Conservation (phyloP, 2,888 invertebrate species). For the Thera obeliscata region DNA sequence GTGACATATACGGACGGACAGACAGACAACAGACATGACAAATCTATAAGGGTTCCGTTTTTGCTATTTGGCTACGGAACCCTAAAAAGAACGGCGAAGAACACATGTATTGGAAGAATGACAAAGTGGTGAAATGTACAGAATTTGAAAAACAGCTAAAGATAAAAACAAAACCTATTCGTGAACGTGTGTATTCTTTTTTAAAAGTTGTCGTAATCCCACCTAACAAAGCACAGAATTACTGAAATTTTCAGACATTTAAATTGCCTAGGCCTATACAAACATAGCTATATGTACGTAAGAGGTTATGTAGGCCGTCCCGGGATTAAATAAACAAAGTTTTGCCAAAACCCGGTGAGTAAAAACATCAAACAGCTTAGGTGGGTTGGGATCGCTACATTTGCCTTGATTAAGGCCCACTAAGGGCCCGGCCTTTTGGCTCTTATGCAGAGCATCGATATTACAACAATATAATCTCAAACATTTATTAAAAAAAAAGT, state of each 20-base stretch:
- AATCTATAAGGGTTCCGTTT: no score
- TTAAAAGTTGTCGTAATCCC: slow-evolving; percentile 9
- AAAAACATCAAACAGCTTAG: slow-evolving; percentile 76
- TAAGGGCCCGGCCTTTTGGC: slow-evolving; percentile 59
- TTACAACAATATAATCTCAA: slow-evolving; percentile 29
- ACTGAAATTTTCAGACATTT: slow-evolving; percentile 7
- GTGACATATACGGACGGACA: no score
- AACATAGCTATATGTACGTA: slow-evolving; percentile 17
- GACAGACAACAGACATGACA: no score
- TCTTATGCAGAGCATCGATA: slow-evolving; percentile 48
- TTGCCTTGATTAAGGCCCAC: slow-evolving; percentile 70
- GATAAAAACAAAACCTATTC: background rate
- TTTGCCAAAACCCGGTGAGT: slow-evolving; percentile 62
- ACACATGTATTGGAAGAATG: no score
- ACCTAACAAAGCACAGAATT: slow-evolving; percentile 20
- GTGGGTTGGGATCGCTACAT: slow-evolving; percentile 59
- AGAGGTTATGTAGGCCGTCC: slow-evolving; percentile 36
- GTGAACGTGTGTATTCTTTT: background rate
- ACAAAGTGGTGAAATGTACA: no score
- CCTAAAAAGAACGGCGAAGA: no score
- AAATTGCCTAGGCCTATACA: slow-evolving; percentile 29
- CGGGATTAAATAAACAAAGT: slow-evolving; percentile 74
- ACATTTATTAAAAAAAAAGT: background rate
- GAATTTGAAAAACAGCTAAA: background rate
- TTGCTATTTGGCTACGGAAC: no score